Evolutionary conservation across 2,888 invertebrate genomes (phyloP).

Genomic region (Vannuccia rotundouncinata): DNA sequence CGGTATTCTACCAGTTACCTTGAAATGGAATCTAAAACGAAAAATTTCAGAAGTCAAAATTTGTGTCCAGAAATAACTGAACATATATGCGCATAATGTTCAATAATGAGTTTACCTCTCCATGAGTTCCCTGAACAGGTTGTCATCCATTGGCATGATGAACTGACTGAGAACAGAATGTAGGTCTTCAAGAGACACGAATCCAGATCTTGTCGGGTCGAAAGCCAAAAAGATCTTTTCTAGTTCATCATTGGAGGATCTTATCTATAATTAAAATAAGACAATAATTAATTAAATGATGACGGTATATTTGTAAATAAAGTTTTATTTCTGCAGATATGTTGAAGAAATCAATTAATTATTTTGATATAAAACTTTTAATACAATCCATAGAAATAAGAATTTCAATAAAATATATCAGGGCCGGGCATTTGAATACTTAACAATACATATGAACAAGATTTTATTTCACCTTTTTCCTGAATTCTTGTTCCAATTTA

Average conservation of each 20-base stretch:
- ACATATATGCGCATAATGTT: not conserved
- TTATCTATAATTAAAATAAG: no score
- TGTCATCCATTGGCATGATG: constrained; percentile 52
- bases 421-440: no score
- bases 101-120: constrained; percentile 45
- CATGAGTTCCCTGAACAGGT: constrained; percentile 51
- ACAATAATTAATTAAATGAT: no score
- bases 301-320: no score
- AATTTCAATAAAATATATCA: no score
- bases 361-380: no score
- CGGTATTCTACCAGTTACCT: constrained; percentile 48
- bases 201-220: constrained; percentile 50
- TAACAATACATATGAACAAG: no score
- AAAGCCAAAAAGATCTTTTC: constrained; percentile 46
- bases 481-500: constrained; percentile 13
- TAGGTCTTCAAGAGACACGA: constrained; percentile 48
- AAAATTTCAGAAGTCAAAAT: no score
- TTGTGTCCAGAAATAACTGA: not conserved
- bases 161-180: constrained; percentile 50
- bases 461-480: constrained; percentile 7
- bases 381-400: no score
- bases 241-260: not conserved
- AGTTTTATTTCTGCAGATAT: no score
- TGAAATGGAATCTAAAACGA: constrained; percentile 42
- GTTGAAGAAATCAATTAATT: no score